Base-by-base conservation (phyloP, 2,888 invertebrate species). In the Cinara cedri region DNA sequence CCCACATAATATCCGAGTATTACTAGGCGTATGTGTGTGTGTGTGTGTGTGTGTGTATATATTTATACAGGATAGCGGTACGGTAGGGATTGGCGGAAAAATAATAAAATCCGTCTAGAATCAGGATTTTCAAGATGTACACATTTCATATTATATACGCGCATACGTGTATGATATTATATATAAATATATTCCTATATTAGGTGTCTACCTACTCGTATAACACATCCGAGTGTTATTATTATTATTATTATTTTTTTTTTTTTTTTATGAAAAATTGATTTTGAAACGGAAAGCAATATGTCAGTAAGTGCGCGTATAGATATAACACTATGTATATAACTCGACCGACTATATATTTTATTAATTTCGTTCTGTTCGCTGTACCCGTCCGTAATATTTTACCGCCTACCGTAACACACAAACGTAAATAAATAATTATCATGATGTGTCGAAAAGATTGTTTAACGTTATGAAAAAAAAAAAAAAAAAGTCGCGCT, bases 261-360 rank as follows among this genome's bases (percentile, higher is more conserved):
- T 55, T 49, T 57, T 72, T 49, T 74, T 63, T 74, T 34, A 51
- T 74, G 63, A 74, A 74, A 74, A 74, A 74, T 74, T 51, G 51
- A 74, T 62, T 62, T 34, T n/a, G 54, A 65, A 51, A 75, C 74
- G 65, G 42, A 75, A 75, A 65, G 65, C 75, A 71, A 63, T 72
- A 70, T 72, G 71, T 57, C 63, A 51, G 51, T 46, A 16, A n/a
- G 34, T 54, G 62, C 11, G 24, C 34, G 34, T 34, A 34, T 34
- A 34, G 3, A 34, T 34, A 34, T 34, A 46, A 46, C 44, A 13
- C 11, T 24, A 60, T 76, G 62, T 81, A 42, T 62, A 63, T 74
- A 63, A 63, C 42, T 72, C 34, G 14, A 21, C 63, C 42, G 24
- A 63, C 63, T 74, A 74, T 63, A n/a, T n/a, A n/a, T n/a, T n/a